Conservation (phyloP, 1,140 invertebrate genomes). For the Bilobella aurantiaca region DNA sequence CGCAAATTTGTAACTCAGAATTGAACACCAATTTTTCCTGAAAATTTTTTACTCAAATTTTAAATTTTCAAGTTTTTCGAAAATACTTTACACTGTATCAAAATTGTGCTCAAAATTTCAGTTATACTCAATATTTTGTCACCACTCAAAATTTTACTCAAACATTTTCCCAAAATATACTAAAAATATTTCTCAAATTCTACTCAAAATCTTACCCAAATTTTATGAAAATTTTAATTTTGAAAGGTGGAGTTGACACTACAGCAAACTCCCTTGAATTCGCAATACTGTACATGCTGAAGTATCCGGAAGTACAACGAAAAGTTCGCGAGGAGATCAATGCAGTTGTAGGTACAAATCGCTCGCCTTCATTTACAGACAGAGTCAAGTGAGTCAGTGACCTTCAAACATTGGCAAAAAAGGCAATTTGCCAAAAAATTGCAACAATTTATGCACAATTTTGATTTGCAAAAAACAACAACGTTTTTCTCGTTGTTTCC, state of each 20-base stretch:
- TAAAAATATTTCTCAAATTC: no score
- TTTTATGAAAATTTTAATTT: no score
- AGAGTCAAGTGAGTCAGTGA: conserved; percentile 12
- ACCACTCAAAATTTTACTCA: no score
- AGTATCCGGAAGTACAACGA: not conserved
- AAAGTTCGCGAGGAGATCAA: conserved; percentile 13
- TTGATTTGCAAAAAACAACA: not conserved
- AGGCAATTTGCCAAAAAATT: not conserved
- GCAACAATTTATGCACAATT: not conserved
- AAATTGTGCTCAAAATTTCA: no score
- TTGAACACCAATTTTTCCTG: no score
- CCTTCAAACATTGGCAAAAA: not conserved
- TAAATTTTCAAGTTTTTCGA: no score
- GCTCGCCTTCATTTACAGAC: conserved; percentile 12
- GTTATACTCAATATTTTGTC: no score
- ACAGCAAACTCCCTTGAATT: conserved; percentile 7
- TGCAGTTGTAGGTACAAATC: conserved; percentile 2
- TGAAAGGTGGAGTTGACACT: conserved; percentile 8
- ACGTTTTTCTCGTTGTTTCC: not conserved
- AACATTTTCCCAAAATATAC: no score
- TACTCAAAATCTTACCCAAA: no score
- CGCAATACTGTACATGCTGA: not conserved
- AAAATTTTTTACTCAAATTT: no score
- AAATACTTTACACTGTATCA: no score
- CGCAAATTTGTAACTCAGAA: no score